phyloP scores from a whole-genome alignment of 92 coral and sea anemone genomes.

The Porites rus region DNA sequence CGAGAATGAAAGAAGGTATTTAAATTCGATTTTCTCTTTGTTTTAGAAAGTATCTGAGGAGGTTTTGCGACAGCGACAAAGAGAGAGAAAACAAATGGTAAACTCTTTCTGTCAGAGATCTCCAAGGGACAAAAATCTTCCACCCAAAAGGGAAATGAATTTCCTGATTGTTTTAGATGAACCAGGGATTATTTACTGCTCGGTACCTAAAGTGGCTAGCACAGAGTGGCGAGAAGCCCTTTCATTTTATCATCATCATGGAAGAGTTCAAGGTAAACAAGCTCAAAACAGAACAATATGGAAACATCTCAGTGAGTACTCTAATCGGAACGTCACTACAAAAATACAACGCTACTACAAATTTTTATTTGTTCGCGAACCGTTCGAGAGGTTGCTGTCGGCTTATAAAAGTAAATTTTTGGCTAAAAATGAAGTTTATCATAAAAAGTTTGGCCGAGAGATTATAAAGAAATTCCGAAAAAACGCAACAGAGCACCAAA shows the following conservation, averaged over 20 bases:
- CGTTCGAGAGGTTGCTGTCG: conserved; percentile 27
- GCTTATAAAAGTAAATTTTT: conserved; percentile 31
- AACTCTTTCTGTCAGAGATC: conserved; percentile 1
- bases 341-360: conserved; percentile 11
- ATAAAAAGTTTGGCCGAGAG: conserved; percentile 3
- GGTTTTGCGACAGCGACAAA: not conserved
- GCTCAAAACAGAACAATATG: conserved; percentile 30
- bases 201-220: conserved; percentile 32
- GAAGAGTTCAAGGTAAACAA: conserved; percentile 9
- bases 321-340: conserved; percentile 1
- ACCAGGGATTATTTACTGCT: not conserved
- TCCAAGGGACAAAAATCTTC: not conserved
- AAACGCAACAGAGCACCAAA: conserved; percentile 8
- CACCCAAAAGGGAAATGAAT: not conserved
- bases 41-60: conserved; percentile 6
- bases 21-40: not conserved
- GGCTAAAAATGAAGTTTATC: not conserved
- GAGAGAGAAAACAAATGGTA: not conserved
- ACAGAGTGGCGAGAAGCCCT: conserved; percentile 30
- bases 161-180: conserved; percentile 11
- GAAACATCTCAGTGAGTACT: conserved; percentile 25
- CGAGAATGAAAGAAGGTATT: not conserved
- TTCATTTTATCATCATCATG: not conserved
- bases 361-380: conserved; percentile 35
- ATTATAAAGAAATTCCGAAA: conserved; percentile 26